Evolutionary conservation across 1,140 invertebrate genomes (phyloP).

Genomic region (Ceratosolen solmsi): DNA sequence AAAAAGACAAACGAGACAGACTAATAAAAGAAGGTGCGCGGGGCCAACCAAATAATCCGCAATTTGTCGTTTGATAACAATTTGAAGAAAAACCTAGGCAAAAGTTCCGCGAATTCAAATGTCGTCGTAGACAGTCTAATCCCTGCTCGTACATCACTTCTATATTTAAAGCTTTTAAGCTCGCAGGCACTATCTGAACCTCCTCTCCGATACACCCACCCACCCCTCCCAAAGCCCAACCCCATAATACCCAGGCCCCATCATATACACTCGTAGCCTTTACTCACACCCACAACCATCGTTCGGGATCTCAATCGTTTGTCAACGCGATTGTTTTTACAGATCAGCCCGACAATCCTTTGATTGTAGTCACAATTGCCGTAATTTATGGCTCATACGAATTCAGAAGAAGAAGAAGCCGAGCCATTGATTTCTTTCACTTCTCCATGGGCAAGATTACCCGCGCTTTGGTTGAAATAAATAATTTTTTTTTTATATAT

Average conservation of each 20-base stretch:
- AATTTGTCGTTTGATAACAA: slow-evolving; percentile 47
- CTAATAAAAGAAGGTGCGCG: too few relatives aligned
- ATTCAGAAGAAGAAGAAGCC: neutral
- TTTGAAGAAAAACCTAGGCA: slow-evolving; percentile 8
- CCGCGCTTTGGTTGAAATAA: too few relatives aligned
- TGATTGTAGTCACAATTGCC: neutral
- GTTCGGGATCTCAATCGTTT: slow-evolving; percentile 48
- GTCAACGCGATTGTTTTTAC: slow-evolving; percentile 53
- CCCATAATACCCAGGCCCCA: slow-evolving; percentile 17
- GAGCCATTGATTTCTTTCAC: neutral
- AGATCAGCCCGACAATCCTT: slow-evolving; percentile 43
- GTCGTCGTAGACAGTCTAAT: slow-evolving; percentile 37
- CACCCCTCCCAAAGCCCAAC: slow-evolving; percentile 20
- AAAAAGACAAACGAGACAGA: neutral
- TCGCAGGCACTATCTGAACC: slow-evolving; percentile 7
- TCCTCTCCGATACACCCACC: neutral
- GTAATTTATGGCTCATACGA: slow-evolving; percentile 19
- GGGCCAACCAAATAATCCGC: slow-evolving; percentile 31
- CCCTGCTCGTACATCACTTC: slow-evolving; percentile 46
- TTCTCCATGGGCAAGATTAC: neutral
- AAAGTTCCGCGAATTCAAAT: neutral
- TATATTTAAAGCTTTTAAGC: slow-evolving; percentile 59
- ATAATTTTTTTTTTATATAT: neutral
- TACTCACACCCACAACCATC: neutral
- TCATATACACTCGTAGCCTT: neutral